Evolutionary conservation across 2,113 vertebrate species (phyloP), one percentile per base, ranked within the genome.

Genomic region (Ochotona princeps): DNA sequence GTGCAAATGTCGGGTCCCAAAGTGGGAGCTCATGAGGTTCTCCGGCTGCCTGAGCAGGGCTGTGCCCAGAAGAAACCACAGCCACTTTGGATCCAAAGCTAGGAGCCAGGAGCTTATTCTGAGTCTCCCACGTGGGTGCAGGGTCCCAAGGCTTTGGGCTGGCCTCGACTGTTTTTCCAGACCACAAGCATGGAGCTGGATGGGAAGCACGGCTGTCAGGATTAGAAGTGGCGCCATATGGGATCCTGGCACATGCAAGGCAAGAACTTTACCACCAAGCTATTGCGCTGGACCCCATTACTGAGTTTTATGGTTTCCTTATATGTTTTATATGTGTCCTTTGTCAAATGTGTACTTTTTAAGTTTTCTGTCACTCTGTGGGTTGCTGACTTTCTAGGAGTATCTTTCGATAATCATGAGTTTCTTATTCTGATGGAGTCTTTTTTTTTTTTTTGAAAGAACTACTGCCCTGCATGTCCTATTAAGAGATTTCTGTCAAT

Each of bases 361-460:
- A 87, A 85, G 61, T 74, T 78, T 93, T 82, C 86, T 88, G 18
- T n/a, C 63, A 75, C 51, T 47, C 66, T 89, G 25, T 21, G 65
- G 17, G n/a, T 95, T 94, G 49, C 57, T 63, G 67, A 84, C 15
- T 84, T 93, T 60, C n/a, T 60, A 80, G 21, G 30, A 51, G 18
- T 80, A 25, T 60, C 30, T 80, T 78, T 78, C 83, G 51, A 82
- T 51, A 94, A 60, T 70, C 81, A 93, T 7, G 90, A 28, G 49
- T 35, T 93, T 89, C 83, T 66, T 5, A 70, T 78, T 94, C 83
- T 83, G 75, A 75, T 65, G 49, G 92, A 90, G 47, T 21, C n/a
- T 65, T 30, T 79, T 73, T 80, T 60, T 66, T 65, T 3, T 44
- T 44, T 44, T 66, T 69, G 25, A 15, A 17, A 78, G 54, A 23